Base-by-base conservation (phyloP, 2,888 invertebrate genomes). In the Rhogogaster chlorosoma region DNA sequence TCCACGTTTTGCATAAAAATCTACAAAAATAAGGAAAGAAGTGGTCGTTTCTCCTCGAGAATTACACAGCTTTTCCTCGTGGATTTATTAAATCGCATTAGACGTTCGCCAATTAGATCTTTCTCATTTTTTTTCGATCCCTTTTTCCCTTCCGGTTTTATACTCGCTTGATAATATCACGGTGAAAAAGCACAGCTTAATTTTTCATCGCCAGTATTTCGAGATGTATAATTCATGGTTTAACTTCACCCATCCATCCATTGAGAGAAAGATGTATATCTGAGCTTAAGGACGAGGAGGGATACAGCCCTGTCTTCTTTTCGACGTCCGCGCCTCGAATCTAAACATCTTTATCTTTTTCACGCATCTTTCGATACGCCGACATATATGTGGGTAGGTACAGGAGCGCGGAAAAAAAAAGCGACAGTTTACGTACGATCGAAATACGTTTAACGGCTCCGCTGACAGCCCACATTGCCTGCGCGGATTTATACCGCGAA, bases 341-440 rank as follows among this genome's bases (percentile, higher is more conserved):
- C 80, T 80, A 80, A 80, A 80, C 80, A 80, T 80, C 80, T 80
- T 80, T 80, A 80, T 80, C 61, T 80, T 57, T 61, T 80, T 80
- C 80, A 80, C 80, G 80, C 80, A 80, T 80, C 80, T 80, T 38
- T 42, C 22, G 71, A 73, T 73, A 42, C 42, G n/a, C 15, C 42
- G 42, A 67, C 67, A 18, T 32, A 49, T 29, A 49, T 29, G 29
- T 29, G 29, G 12, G 22, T 77, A 32, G 5, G 4, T 4, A 75
- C 49, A 18, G 49, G 18, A 26, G 29, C 9, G 29, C 49, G 53
- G 9, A n/a, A 22, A 42, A 12, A 73, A 73, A 15, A 38, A 53
- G 26, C 26, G 77, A 77, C 77, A 77, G 77, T 77, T 77, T 77
- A 77, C 77, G 77, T 53, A 49, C 77, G 45, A 77, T 77, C 77